Evolutionary conservation across 37 sponge, comb jelly and placozoan species (phyloP), one percentile per base, ranked within the genome.

Genomic region (Petrosia ficiformis): DNA sequence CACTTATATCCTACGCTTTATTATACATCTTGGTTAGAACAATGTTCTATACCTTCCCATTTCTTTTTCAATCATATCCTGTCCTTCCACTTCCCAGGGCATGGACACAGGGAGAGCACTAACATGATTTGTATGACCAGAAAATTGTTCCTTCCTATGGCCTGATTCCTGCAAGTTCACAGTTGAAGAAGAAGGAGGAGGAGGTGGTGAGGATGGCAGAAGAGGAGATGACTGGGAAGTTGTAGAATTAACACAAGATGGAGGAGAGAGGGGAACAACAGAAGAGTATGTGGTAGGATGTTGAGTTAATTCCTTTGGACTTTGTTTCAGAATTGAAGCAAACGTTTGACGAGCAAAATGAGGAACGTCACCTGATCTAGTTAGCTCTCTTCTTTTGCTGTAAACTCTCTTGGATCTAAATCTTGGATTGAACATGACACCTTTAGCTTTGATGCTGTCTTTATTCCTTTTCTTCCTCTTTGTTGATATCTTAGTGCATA

Each of bases 181-280:
- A 48, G 54, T 48, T 48, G 14, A 19, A 48, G 8, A 8, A 48
- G 14, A 19, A 48, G 54, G 14, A 48, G 54, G 54, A 48, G 54
- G 54, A 74, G 58, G 59, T 26, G 26, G 75, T 34, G 35, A 59
- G n/a, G n/a, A n/a, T n/a, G n/a, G n/a, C n/a, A 71, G 57, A 42
- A 41, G 11, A 32, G 72, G n/a, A n/a, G n/a, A n/a, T n/a, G n/a
- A n/a, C n/a, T n/a, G n/a, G n/a, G n/a, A n/a, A n/a, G n/a, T n/a
- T n/a, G n/a, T n/a, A n/a, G n/a, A n/a, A n/a, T n/a, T n/a, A n/a
- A n/a, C n/a, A n/a, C n/a, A n/a, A n/a, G n/a, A n/a, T n/a, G n/a
- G n/a, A n/a, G 14, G 54, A 48, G 54, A 48, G 54, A 19, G 54
- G n/a, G n/a, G n/a, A n/a, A n/a, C n/a, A n/a, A n/a, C n/a, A n/a